Percentiles rank a stretch among this genome's conserved stretches.
Evolutionary conservation across 2,888 invertebrate genomes (phyloP).

Genomic region (Amiota communis): DNA sequence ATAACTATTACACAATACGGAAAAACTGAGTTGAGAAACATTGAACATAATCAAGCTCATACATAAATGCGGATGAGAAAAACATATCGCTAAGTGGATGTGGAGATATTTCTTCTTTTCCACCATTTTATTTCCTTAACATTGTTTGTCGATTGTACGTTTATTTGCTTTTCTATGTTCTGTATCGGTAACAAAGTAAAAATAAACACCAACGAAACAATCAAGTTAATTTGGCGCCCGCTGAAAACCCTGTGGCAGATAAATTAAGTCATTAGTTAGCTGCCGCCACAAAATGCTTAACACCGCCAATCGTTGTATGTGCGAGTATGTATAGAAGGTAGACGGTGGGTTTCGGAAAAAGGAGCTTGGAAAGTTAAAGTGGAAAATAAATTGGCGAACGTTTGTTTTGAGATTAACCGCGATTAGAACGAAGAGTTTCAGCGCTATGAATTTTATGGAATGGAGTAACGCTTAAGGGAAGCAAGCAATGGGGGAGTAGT

Average conservation of each 20-base stretch:
- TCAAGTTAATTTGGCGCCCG: slow-evolving; percentile 70
- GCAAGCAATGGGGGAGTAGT: slow-evolving; percentile 8
- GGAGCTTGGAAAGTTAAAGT: slow-evolving; percentile 54
- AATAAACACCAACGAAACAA: slow-evolving; percentile 50
- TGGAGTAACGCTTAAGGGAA: slow-evolving; percentile 25
- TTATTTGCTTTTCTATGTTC: slow-evolving; percentile 38
- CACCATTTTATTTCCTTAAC: not conserved
- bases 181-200: no score
- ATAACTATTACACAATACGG: not conserved
- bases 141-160: slow-evolving; percentile 29
- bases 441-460: not conserved
- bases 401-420: slow-evolving; percentile 72
- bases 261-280: slow-evolving; percentile 74
- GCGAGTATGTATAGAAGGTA: slow-evolving; percentile 15
- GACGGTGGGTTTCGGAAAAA: slow-evolving; percentile 38
- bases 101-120: not conserved
- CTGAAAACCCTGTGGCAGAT: slow-evolving; percentile 72
- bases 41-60: slow-evolving; percentile 47
- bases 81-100: slow-evolving; percentile 16
- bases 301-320: slow-evolving; percentile 43
- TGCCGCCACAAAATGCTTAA: slow-evolving; percentile 42
- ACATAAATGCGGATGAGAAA: not conserved
- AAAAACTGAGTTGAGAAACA: slow-evolving; percentile 35
- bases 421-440: slow-evolving; percentile 58
- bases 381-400: slow-evolving; percentile 72